Base-by-base conservation (phyloP, 2,113 vertebrate genomes). In the Scophthalmus maximus region DNA sequence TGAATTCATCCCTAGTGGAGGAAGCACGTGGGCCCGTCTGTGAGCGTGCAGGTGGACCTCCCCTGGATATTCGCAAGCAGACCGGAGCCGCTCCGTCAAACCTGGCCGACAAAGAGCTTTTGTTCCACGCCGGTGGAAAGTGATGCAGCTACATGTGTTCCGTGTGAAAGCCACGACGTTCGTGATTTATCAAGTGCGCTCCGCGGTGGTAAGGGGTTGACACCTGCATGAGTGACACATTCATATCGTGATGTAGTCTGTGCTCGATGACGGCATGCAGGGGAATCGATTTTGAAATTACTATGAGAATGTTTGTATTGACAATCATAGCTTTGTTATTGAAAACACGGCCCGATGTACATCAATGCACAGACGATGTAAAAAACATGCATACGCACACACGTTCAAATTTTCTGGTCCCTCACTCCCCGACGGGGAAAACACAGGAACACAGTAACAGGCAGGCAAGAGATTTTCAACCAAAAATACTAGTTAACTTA, bases 41-140 rank as follows among this genome's bases (percentile, higher is more conserved):
- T 80, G 14, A 3, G 40, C 40, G 61, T 59, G 78, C 78, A 88
- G 83, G 76, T 85, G 83, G 66, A 70, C 89, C 64, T 68, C 59
- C 57, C 73, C 55, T 36, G 76, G 58, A 56, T n/a, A n/a, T n/a
- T n/a, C 51, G 81, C 46, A 25, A 65, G 64, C 59, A 51, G 70
- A 84, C 68, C 74, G 50, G 77, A 76, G 23, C 29, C 18, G 10
- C 63, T 75, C 71, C 68, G 65, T 68, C 81, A 80, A 80, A 44
- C 47, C n/a, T n/a, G 67, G 57, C 15, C 40, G 51, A 84, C 72
- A 83, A 76, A 88, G 70, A 46, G 50, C 76, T 84, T n/a, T 71
- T 84, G 68, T 81, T 80, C 46, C 4, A 22, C 34, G 42, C 52
- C 49, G 53, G 38, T 17, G 53, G 42, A 85, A 83, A 73, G 53